Conservation (phyloP, 2,888 invertebrate species). For the Microdon myrmicae region DNA sequence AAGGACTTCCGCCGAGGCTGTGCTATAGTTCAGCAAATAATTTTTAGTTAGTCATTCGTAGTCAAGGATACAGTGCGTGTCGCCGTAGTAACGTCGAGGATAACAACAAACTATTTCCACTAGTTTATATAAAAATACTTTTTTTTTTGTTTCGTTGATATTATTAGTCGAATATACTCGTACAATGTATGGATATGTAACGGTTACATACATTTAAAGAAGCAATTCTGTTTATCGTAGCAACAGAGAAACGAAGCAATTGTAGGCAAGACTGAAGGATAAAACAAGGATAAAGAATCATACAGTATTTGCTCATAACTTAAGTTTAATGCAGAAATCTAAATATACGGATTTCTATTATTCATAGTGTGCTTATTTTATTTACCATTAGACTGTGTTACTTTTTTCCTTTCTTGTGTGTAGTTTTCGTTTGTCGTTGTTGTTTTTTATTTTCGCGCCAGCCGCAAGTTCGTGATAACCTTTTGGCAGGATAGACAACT, state of each 20-base stretch:
- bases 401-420: slow-evolving; percentile 20
- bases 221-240: slow-evolving; percentile 32
- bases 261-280: slow-evolving; percentile 30
- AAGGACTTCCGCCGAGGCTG: slow-evolving; percentile 51
- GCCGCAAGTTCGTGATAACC: slow-evolving; percentile 36
- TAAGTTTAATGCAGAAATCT: slow-evolving; percentile 48
- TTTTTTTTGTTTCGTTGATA: slow-evolving; percentile 2
- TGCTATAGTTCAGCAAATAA: slow-evolving; percentile 62
- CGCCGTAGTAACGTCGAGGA: slow-evolving; percentile 52
- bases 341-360: slow-evolving; percentile 45
- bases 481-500: slow-evolving; percentile 17
- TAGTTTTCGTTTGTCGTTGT: background rate
- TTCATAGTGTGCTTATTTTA: slow-evolving; percentile 48
- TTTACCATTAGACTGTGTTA: no score
- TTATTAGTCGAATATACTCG: slow-evolving; percentile 7
- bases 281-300: slow-evolving; percentile 16
- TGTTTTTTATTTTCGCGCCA: slow-evolving; percentile 29
- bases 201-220: slow-evolving; percentile 8
- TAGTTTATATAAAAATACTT: no score
- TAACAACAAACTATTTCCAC: slow-evolving; percentile 41
- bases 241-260: slow-evolving; percentile 17
- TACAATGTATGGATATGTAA: slow-evolving; percentile 13
- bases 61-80: slow-evolving; percentile 67
- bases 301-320: slow-evolving; percentile 40
- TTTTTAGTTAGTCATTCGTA: slow-evolving; percentile 67